Percentiles rank a stretch among this genome's conserved stretches.
These are phyloP conservation scores for Leptoteleia sp. DNA, from an alignment of 1,140 invertebrate species.

Conservation along the genomic window DNA sequence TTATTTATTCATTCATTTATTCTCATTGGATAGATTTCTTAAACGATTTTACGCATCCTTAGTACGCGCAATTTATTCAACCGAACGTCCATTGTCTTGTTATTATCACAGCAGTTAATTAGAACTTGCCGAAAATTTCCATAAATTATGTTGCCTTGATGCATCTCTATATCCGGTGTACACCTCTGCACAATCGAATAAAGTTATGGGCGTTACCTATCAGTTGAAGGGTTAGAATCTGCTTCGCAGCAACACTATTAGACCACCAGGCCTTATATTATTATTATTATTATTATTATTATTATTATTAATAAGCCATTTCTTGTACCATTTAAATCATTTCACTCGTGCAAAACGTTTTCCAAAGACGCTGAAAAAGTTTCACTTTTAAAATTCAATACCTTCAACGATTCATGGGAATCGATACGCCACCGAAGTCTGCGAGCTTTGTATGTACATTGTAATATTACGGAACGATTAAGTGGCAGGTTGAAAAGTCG, in stretches of 20 bases:
- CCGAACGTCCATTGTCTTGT: conserved; percentile 17
- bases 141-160: conserved; percentile 59
- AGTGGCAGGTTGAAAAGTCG: conserved; percentile 12
- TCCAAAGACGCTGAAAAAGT: too few species aligned
- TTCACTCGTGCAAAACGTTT: too few species aligned
- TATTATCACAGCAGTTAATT: conserved; percentile 53
- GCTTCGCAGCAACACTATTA: conserved; percentile 16
- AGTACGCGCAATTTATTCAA: conserved; percentile 13
- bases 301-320: conserved; percentile 30
- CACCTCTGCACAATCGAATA: conserved; percentile 46
- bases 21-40: too few species aligned
- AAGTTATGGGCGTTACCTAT: conserved; percentile 51
- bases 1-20: too few species aligned
- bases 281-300: too few species aligned
- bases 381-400: too few species aligned
- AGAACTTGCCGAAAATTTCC: conserved; percentile 60
- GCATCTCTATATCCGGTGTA: conserved; percentile 44
- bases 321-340: conserved; percentile 18
- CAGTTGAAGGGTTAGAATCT: conserved; percentile 44
- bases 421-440: too few species aligned
- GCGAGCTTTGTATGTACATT: too few species aligned
- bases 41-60: not conserved
- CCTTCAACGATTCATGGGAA: too few species aligned
- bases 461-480: conserved; percentile 1
- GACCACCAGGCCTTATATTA: conserved; percentile 30